A percentile compares a stretch with the other conserved stretches of the same genome.
These are phyloP conservation scores for Laupala kohalensis DNA, from an alignment of 1,140 invertebrate genomes.

Conservation along the genomic window DNA sequence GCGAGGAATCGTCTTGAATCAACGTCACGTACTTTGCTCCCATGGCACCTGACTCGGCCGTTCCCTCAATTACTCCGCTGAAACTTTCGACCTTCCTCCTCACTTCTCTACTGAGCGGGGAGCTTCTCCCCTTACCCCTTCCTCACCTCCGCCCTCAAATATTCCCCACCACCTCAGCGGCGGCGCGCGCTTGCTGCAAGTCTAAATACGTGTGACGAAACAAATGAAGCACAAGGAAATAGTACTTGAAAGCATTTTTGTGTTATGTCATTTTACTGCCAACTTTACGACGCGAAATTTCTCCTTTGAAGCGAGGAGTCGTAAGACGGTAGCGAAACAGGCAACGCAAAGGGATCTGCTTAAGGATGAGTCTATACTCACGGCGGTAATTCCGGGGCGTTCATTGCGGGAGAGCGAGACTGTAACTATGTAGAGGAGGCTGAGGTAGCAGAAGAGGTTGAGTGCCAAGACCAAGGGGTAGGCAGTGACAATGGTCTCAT, in stretches of 20 bases:
- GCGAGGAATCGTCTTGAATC: background rate
- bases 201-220: background rate
- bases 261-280: constrained; percentile 6
- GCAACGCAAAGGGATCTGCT: background rate
- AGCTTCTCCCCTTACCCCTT: too few species aligned
- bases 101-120: too few species aligned
- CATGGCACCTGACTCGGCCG: background rate
- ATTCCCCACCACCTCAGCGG: background rate
- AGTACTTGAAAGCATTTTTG: constrained; percentile 8
- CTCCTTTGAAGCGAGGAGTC: background rate
- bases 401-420: background rate
- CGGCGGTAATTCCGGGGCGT: background rate
- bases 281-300: background rate
- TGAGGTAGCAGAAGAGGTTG: too few species aligned
- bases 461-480: too few species aligned
- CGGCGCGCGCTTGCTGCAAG: background rate
- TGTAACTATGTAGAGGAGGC: too few species aligned
- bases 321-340: background rate
- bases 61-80: background rate
- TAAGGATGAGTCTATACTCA: background rate
- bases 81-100: background rate
- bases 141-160: too few species aligned
- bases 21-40: background rate
- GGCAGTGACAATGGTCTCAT: too few species aligned
- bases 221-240: constrained; percentile 2